These are phyloP conservation scores for Ceratotherium simum DNA, from an alignment of 2,113 vertebrate genomes.

Conservation along the genomic window DNA sequence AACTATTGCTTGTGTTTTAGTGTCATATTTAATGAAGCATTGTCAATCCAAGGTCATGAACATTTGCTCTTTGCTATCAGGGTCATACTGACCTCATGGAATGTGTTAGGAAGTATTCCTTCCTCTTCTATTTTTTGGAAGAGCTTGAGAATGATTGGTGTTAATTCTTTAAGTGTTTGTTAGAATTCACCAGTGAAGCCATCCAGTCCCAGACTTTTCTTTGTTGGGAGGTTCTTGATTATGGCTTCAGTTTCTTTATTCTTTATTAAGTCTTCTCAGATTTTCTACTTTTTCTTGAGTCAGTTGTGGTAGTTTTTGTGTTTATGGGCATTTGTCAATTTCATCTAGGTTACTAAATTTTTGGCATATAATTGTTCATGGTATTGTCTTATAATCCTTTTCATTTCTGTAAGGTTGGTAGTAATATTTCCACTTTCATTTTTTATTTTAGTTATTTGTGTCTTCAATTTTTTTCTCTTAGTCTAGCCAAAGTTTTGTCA, in stretches of 20 bases:
- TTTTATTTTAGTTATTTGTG: neutral
- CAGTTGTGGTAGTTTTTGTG: neutral
- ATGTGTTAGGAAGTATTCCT: neutral
- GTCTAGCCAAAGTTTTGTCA: neutral
- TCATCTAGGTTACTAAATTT: neutral
- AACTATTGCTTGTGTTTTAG: neutral
- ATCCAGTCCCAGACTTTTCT: neutral
- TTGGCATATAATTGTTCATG: neutral
- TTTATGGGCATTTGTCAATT: neutral
- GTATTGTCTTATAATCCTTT: neutral
- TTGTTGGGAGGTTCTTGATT: neutral
- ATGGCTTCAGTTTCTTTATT: neutral
- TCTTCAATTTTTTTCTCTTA: neutral
- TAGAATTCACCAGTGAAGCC: neutral
- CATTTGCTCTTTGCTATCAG: neutral
- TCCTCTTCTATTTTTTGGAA: neutral
- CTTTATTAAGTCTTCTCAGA: neutral
- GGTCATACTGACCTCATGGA: neutral
- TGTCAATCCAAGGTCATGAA: neutral
- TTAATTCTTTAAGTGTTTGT: neutral
- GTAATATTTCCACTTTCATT: neutral
- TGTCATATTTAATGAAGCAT: neutral
- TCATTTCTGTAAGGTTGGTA: neutral
- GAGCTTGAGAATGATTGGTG: neutral
- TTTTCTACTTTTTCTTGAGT: neutral